Percentiles rank a stretch among this genome's conserved stretches.
phyloP scores from a whole-genome alignment of 2,888 invertebrate species.

The Pollenia labialis region DNA sequence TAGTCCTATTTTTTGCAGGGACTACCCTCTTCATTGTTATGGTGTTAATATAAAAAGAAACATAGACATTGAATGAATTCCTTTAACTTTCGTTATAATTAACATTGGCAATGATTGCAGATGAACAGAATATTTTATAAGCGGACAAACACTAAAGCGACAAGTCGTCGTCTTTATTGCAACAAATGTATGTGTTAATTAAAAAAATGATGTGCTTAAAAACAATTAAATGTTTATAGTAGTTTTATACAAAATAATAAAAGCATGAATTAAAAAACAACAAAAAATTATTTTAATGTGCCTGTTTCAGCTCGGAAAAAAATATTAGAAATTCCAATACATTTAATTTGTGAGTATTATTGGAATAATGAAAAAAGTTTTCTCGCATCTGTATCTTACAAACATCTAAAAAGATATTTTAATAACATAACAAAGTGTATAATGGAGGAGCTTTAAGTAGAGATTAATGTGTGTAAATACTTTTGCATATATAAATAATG shows the following conservation, averaged over 20 bases:
- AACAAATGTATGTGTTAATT: neutral
- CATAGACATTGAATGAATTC: neutral
- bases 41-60: no score
- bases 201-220: neutral
- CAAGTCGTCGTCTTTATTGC: neutral
- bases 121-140: neutral
- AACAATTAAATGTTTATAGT: conserved; percentile 25
- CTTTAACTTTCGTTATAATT: neutral
- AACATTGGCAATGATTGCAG: neutral
- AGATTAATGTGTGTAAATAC: no score
- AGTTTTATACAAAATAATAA: conserved; percentile 8
- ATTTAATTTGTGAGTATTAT: neutral
- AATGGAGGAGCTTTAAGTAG: no score
- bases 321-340: conserved; percentile 12
- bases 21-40: no score
- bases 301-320: neutral
- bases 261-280: neutral
- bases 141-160: neutral
- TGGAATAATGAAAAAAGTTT: neutral
- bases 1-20: no score
- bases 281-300: conserved; percentile 34
- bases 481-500: no score
- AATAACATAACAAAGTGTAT: neutral
- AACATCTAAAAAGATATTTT: neutral
- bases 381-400: neutral